These are phyloP conservation scores for Cheiracanthium punctorium DNA, from an alignment of 2,888 invertebrate genomes.

Conservation along the genomic window DNA sequence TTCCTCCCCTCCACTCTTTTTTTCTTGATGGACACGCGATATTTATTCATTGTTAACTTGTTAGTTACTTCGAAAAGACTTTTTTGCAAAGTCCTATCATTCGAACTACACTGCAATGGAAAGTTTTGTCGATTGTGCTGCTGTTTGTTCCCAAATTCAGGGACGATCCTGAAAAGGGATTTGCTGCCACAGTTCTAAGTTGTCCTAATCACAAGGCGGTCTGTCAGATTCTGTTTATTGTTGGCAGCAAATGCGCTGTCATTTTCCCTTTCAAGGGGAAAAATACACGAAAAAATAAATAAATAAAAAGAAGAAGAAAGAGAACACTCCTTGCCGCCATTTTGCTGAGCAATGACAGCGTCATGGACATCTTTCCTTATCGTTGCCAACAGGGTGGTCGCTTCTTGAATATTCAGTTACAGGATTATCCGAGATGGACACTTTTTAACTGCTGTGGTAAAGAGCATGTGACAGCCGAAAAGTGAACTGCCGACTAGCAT, in stretches of 20 bases:
- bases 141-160: too few relatives aligned
- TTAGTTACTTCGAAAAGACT: too few relatives aligned
- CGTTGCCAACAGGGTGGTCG: slow-evolving; percentile 47
- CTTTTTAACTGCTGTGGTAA: neutral
- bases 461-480: neutral
- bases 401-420: neutral
- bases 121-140: too few relatives aligned
- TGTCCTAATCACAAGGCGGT: neutral
- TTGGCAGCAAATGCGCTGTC: neutral
- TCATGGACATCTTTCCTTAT: slow-evolving; percentile 28
- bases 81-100: too few relatives aligned
- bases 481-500: neutral
- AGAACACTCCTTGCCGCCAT: slow-evolving; percentile 18
- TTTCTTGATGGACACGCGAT: too few relatives aligned
- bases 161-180: too few relatives aligned
- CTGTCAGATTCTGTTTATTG: slow-evolving; percentile 1
- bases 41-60: too few relatives aligned
- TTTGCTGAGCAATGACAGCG: slow-evolving; percentile 33
- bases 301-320: too few relatives aligned
- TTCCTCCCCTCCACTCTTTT: too few relatives aligned
- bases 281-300: too few relatives aligned
- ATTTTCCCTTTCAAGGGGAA: neutral
- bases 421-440: slow-evolving; percentile 5
- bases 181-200: too few relatives aligned
- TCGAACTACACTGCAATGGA: too few relatives aligned